Base-by-base conservation (phyloP, 2,113 vertebrate genomes). In the Merops nubicus region DNA sequence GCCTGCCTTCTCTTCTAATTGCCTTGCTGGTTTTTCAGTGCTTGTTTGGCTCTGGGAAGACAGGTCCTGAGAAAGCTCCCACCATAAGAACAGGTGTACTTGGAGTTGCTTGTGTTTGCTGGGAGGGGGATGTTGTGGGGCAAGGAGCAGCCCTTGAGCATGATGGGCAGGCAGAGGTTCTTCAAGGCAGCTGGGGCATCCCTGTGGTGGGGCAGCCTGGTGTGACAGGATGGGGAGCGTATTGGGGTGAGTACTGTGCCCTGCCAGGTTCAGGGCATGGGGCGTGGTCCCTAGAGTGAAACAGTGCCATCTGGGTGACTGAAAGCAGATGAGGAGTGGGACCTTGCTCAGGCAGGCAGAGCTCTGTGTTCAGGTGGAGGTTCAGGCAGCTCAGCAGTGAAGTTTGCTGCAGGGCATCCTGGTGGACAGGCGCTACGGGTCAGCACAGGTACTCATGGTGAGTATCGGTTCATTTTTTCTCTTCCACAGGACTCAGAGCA, bases 401-500 rank as follows among this genome's bases (percentile, higher is more conserved):
- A 48, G 13, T 13, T 36, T 89, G 40, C 23, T 5, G 3, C 38
- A 67, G 50, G 42, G 18, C 57, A 6, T 57, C 9, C 33, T 40
- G 48, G 36, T 64, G 26, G 45, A 57, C 36, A 72, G 75, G 69
- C 33, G n/a, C 31, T 42, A 36, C 75, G 51, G 15, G 21, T 67
- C 67, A 69, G 28, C 8, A 1, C 60, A 69, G 31, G 62, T 23
- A 51, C 33, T 73, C 1, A 0, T 76, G 51, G 89, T 31, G 60
- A 93, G 34, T 81, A 59, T 72, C 5, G 11, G 34, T 73, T 69
- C 5, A 4, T 69, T 64, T 94, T 95, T 84, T 97, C 72, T 82
- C 72, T 90, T 98, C 97, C 83, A 76, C 97, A 99, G 99, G 97
- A 98, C 97, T 90, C 98, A 98, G 97, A 98, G 97, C 95, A 99